These are phyloP conservation scores for Aeoliscus strigatus DNA, from an alignment of 2,797 vertebrate genomes.

Conservation along the genomic window DNA sequence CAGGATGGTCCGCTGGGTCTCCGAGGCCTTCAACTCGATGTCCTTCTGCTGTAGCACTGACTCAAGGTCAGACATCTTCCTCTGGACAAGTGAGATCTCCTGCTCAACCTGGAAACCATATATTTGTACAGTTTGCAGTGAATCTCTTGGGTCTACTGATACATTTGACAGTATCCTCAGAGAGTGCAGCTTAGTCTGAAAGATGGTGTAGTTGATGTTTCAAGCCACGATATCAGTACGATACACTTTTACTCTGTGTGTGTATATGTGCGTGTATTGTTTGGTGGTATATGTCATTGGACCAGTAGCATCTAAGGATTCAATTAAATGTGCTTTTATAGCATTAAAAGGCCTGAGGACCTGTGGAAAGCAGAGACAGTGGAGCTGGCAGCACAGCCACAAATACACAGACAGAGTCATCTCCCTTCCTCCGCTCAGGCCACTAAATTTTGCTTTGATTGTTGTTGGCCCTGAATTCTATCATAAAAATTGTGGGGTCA, in stretches of 20 bases:
- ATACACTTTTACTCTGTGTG: neutral
- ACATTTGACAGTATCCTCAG: too few relatives aligned
- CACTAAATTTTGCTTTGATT: too few relatives aligned
- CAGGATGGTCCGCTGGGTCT: conserved; percentile 95
- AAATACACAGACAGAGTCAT: too few relatives aligned
- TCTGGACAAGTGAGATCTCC: conserved; percentile 98
- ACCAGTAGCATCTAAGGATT: conserved; percentile 28
- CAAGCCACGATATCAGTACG: neutral
- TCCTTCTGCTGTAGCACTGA: conserved; percentile 98
- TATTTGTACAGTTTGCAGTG: too few relatives aligned
- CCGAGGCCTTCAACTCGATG: conserved; percentile 97
- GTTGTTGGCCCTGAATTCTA: too few relatives aligned
- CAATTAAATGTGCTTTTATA: conserved; percentile 50
- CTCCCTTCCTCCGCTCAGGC: too few relatives aligned
- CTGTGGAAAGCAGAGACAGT: conserved; percentile 35
- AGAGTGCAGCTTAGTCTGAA: too few relatives aligned
- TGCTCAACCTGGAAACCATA: conserved; percentile 90
- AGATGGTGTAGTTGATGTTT: too few relatives aligned
- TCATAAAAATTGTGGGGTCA: too few relatives aligned
- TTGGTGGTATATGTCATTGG: conserved; percentile 31
- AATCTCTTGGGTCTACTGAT: too few relatives aligned
- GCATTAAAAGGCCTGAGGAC: too few relatives aligned
- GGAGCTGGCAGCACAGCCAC: conserved; percentile 27
- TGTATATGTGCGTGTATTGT: conserved; percentile 6
- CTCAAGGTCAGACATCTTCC: conserved; percentile 98